Conservation (phyloP, 2,797 vertebrate species). For the Tenualosa ilisha region DNA sequence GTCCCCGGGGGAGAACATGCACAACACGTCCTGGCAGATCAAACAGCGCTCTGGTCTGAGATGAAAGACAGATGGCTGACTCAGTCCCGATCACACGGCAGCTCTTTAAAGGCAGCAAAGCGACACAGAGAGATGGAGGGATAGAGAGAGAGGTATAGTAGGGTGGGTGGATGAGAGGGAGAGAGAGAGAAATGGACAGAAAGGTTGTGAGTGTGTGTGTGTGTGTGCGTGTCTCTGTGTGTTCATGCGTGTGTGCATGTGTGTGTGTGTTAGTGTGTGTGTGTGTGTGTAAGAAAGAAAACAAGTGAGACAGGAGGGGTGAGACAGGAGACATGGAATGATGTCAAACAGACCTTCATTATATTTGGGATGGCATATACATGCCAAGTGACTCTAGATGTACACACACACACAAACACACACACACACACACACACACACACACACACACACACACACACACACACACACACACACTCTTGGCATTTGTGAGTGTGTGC, state of each 20-base stretch:
- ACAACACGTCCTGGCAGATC: background rate
- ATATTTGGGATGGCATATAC: background rate
- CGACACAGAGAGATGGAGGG: background rate
- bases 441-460: background rate
- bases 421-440: background rate
- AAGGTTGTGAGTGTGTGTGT: background rate
- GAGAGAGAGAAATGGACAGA: background rate
- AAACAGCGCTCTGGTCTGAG: background rate
- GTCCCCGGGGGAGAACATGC: background rate
- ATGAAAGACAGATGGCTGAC: slow-evolving; percentile 10
- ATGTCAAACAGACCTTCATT: background rate
- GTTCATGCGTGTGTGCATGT: slow-evolving; percentile 27
- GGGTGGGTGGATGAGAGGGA: background rate
- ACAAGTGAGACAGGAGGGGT: background rate
- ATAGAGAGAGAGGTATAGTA: background rate
- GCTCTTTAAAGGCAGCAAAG: background rate
- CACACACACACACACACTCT: background rate
- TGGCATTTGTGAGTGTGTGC: background rate
- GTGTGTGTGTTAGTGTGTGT: slow-evolving; percentile 29
- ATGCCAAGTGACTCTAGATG: background rate
- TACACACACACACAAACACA: background rate
- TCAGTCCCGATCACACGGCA: background rate
- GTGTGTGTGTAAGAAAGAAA: slow-evolving; percentile 28
- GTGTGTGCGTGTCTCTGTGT: background rate
- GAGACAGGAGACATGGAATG: background rate